Base-by-base conservation (phyloP, 2,797 vertebrate species). In the Hylomyscus alleni region DNA sequence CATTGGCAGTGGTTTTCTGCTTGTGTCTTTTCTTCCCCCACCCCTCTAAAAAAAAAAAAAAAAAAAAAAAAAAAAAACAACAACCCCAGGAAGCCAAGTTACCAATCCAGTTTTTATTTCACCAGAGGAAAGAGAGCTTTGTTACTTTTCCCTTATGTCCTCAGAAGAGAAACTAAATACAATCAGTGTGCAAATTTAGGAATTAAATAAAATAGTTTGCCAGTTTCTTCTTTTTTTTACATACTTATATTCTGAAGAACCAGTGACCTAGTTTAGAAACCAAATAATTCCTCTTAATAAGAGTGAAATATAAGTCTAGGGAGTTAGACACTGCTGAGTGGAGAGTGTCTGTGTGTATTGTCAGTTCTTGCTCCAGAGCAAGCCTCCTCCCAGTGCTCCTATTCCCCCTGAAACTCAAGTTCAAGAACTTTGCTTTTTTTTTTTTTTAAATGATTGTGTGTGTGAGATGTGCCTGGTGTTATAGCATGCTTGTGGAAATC, bases 111-210 rank as follows among this genome's bases (percentile, higher is more conserved):
- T 93, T 96, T 94, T 67, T 81, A 60, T 83, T 94, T 93, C 81
- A 86, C 54, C 22, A 77, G 52, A 93, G 65, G 56, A 44, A 92
- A 50, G 69, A 90, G 17, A 88, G 52, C 37, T 83, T 90, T 90
- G 77, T 95, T 87, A n/a, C 89, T 90, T 94, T 90, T 37, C 11
- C 47, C 95, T 89, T 20, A 40, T 92, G 24, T 86, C 93, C 77
- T 67, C 91, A 83, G 60, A 80, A 77, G 89, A 90, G 67, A 90
- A 85, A 92, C 89, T 92, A 80, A 96, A 81, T 93, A 47, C 62
- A 58, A 90, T 65, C 78, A 73, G 56, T 50, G 85, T 37, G 22
- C 69, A 96, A 93, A 52, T 17, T 89, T 62, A 78, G 56, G 67
- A 77, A 85, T 89, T 76, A 92, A 86, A 69, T 58, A 90, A 76